phyloP scores from a whole-genome alignment of 2,797 vertebrate genomes.

The Aselliscus stoliczkanus region DNA sequence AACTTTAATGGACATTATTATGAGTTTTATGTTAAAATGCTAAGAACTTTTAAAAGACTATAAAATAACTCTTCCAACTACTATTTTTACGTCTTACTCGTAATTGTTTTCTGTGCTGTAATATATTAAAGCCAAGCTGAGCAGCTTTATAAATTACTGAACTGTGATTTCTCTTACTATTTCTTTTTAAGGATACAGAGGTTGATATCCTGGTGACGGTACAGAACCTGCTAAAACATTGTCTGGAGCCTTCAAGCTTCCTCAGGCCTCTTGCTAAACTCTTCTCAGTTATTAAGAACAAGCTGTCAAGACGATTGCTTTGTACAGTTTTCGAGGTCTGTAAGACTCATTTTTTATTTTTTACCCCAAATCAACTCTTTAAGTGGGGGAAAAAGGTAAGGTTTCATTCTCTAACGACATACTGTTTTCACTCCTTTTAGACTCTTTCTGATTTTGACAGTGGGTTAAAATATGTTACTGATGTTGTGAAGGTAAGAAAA shows the following conservation, averaged over 20 bases:
- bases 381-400: background rate
- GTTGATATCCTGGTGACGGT: constrained; percentile 93
- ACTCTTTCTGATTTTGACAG: constrained; percentile 90
- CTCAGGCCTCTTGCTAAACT: constrained; percentile 91
- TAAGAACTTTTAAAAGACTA: background rate
- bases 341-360: background rate
- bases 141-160: constrained; percentile 13
- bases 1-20: background rate
- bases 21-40: background rate
- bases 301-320: constrained; percentile 90
- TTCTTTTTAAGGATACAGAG: constrained; percentile 88
- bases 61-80: background rate
- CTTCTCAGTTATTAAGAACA: constrained; percentile 90
- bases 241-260: constrained; percentile 85
- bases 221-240: constrained; percentile 92
- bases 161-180: background rate
- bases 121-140: background rate
- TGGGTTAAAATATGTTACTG: constrained; percentile 89
- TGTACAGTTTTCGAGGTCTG: constrained; percentile 92
- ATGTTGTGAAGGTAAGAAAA: constrained; percentile 89
- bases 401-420: background rate
- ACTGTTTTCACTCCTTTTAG: constrained; percentile 79
- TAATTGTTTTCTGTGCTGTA: background rate
- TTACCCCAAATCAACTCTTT: background rate
- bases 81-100: background rate